These are phyloP conservation scores for Eumeta japonica DNA, from an alignment of 1,140 invertebrate genomes.

Conservation along the genomic window DNA sequence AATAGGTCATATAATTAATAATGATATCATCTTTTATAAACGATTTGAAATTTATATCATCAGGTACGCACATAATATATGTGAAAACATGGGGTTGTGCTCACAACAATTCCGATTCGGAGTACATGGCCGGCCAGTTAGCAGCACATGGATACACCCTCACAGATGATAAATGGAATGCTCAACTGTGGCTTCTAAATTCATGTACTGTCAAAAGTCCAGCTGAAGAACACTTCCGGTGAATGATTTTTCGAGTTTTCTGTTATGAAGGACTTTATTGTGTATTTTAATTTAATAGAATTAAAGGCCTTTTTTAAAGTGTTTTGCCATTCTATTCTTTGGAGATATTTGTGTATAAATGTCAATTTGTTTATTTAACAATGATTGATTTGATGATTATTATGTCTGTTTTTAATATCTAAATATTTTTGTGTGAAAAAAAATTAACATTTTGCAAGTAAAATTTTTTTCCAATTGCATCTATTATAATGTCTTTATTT, in stretches of 20 bases:
- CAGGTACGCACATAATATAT: constrained; percentile 87
- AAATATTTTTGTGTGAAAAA: too few species aligned
- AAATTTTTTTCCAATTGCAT: too few species aligned
- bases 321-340: too few species aligned
- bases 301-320: too few species aligned
- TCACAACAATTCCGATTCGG: constrained; percentile 93
- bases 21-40: too few species aligned
- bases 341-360: too few species aligned
- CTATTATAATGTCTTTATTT: too few species aligned
- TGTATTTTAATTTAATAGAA: too few species aligned
- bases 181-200: constrained; percentile 94
- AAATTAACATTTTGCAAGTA: too few species aligned
- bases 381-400: neutral
- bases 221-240: constrained; percentile 92
- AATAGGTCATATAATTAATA: too few species aligned
- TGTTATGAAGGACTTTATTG: neutral
- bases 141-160: constrained; percentile 84
- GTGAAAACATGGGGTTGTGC: constrained; percentile 98
- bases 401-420: neutral
- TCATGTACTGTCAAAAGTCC: constrained; percentile 98
- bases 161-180: constrained; percentile 77
- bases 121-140: constrained; percentile 96
- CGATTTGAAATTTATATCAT: constrained; percentile 3
- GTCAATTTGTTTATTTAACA: too few species aligned
- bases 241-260: too few species aligned